A percentile compares a stretch with the other conserved stretches of the same genome.
Evolutionary conservation across 2,888 invertebrate genomes (phyloP).

Genomic region (Polydrusus pterygomalis): DNA sequence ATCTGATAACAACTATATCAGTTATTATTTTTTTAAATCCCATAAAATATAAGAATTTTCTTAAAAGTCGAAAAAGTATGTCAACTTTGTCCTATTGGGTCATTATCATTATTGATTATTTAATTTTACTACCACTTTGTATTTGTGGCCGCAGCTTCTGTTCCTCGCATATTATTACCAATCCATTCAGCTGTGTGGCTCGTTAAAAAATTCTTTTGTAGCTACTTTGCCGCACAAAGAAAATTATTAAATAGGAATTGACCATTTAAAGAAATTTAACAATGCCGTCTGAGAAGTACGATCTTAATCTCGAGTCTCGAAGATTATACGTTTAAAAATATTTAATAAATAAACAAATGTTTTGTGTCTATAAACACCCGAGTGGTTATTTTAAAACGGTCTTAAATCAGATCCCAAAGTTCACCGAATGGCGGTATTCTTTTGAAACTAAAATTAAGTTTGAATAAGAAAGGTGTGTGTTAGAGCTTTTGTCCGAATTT

Average conservation of each 20-base stretch:
- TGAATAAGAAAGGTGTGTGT: not conserved
- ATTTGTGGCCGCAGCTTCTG: conserved; percentile 7
- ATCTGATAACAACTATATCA: no score
- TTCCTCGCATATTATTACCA: conserved; percentile 15
- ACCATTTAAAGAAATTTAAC: conserved; percentile 20
- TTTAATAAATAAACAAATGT: conserved; percentile 33
- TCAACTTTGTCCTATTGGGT: not conserved
- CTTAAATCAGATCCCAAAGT: conserved; percentile 20
- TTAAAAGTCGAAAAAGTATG: not conserved
- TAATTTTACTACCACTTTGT: not conserved
- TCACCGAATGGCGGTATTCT: conserved; percentile 25
- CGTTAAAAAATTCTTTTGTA: conserved; percentile 17
- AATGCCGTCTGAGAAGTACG: conserved; percentile 22
- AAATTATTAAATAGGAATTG: conserved; percentile 27
- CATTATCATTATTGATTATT: not conserved
- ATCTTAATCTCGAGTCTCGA: conserved; percentile 21
- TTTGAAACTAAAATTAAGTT: conserved; percentile 12
- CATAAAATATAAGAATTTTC: no score
- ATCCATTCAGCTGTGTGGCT: conserved; percentile 6
- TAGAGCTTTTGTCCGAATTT: conserved; percentile 5
- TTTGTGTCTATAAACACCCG: conserved; percentile 19
- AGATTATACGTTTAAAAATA: conserved; percentile 23
- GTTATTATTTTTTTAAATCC: no score
- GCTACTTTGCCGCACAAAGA: conserved; percentile 8
- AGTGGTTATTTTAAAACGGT: conserved; percentile 23